A percentile compares a stretch with the other conserved stretches of the same genome.
Conservation (phyloP, 1,140 invertebrate species). For the Bombus waltoni region DNA sequence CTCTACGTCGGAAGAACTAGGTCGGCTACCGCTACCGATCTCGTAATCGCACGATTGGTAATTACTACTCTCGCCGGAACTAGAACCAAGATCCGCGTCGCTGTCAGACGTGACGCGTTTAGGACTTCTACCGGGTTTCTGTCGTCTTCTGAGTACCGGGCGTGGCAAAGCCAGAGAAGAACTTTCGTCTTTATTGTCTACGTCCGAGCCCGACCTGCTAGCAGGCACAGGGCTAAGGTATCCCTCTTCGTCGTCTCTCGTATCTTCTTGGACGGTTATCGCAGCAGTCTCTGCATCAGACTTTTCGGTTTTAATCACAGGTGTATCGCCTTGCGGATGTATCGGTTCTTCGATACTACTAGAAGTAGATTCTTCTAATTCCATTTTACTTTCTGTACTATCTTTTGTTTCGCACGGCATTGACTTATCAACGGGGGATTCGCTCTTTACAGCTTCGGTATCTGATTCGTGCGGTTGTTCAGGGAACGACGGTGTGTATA, state of each 20-base stretch:
- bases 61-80: constrained; percentile 94
- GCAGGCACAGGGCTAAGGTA: constrained; percentile 63
- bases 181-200: constrained; percentile 76
- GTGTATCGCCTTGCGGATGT: not conserved
- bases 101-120: constrained; percentile 75
- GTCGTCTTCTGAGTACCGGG: constrained; percentile 74
- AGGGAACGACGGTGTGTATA: constrained; percentile 76
- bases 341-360: constrained; percentile 34
- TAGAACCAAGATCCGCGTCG: constrained; percentile 88
- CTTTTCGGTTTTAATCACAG: constrained; percentile 64
- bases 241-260: constrained; percentile 49
- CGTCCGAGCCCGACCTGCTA: constrained; percentile 76
- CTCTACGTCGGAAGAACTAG: constrained; percentile 94
- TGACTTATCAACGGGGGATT: constrained; percentile 67
- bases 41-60: constrained; percentile 94
- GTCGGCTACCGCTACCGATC: constrained; percentile 88
- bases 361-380: constrained; percentile 28
- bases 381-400: not conserved
- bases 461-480: constrained; percentile 70
- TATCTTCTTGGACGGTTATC: constrained; percentile 70
- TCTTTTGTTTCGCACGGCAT: constrained; percentile 27
- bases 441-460: constrained; percentile 51
- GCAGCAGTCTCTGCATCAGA: constrained; percentile 55
- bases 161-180: constrained; percentile 74
- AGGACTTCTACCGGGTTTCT: constrained; percentile 73